phyloP scores from a whole-genome alignment of 2,888 invertebrate genomes.

The Diaprepes abbreviatus region DNA sequence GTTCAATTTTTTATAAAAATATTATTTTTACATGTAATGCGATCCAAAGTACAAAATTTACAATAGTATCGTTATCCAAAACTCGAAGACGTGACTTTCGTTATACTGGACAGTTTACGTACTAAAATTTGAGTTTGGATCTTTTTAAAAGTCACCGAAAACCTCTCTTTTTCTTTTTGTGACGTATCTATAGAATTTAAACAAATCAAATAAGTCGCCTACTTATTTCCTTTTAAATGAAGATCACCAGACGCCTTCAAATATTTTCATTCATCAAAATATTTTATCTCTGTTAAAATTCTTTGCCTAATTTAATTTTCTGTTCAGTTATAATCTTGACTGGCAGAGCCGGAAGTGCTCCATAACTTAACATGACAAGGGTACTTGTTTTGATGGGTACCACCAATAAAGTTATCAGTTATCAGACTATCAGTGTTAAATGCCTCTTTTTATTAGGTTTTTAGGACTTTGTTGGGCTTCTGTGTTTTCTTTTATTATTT shows the following conservation, averaged over 20 bases:
- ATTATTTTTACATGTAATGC: no score
- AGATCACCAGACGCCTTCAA: neutral
- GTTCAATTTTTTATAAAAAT: no score
- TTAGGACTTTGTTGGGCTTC: slow-evolving; percentile 19
- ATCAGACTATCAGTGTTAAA: slow-evolving; percentile 35
- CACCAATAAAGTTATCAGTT: slow-evolving; percentile 38
- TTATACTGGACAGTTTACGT: no score
- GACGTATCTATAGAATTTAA: no score
- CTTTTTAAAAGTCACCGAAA: no score
- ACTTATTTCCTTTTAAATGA: neutral
- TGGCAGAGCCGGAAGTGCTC: slow-evolving; percentile 43
- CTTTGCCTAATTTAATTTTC: slow-evolving; percentile 33
- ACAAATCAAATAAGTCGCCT: neutral
- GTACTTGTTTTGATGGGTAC: slow-evolving; percentile 41
- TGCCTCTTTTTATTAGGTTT: slow-evolving; percentile 20
- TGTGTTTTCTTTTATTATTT: slow-evolving; percentile 7
- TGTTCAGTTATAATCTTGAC: slow-evolving; percentile 30
- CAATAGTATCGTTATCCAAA: no score
- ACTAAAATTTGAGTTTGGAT: no score
- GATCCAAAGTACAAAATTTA: no score
- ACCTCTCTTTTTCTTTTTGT: no score
- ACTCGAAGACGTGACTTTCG: no score
- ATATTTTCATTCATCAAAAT: slow-evolving; percentile 26
- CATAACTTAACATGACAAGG: slow-evolving; percentile 43
- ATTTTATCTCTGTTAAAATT: slow-evolving; percentile 37